Percentiles rank a stretch among this genome's conserved stretches.
Evolutionary conservation across 2,888 invertebrate genomes (phyloP).

Genomic region (Yponomeuta cagnagella): DNA sequence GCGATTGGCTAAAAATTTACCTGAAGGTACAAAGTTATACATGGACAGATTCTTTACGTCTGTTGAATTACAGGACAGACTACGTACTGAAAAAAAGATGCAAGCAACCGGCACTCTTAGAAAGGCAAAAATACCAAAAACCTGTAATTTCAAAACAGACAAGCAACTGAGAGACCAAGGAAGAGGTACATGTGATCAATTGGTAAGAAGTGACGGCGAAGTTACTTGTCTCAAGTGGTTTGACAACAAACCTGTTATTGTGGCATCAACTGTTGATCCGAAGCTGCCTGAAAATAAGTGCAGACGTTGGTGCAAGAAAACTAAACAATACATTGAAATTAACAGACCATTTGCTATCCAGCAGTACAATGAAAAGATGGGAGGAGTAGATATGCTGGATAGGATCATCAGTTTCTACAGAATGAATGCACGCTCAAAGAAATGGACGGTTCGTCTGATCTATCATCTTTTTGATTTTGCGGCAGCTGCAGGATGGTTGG

Average conservation of each 20-base stretch:
- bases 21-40: too few species aligned
- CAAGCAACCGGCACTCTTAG: too few species aligned
- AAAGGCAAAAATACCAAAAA: too few species aligned
- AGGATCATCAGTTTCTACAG: neutral
- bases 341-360: conserved; percentile 17
- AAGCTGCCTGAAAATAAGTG: conserved; percentile 16
- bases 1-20: too few species aligned
- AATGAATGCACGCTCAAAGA: neutral
- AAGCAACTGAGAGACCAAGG: too few species aligned
- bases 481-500: conserved; percentile 8
- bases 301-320: conserved; percentile 18
- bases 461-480: conserved; percentile 1
- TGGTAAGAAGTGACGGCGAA: too few species aligned
- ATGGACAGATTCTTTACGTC: too few species aligned
- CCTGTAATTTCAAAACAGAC: too few species aligned
- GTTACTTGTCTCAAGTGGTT: conserved; percentile 17
- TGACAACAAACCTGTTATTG: conserved; percentile 20
- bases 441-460: conserved; percentile 4
- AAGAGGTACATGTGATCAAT: too few species aligned
- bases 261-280: conserved; percentile 17
- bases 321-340: conserved; percentile 15
- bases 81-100: too few species aligned
- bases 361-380: conserved; percentile 19
- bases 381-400: conserved; percentile 19
- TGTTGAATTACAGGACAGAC: too few species aligned